Conservation (phyloP, 1,140 invertebrate species). For the Apocrypta bakeri region DNA sequence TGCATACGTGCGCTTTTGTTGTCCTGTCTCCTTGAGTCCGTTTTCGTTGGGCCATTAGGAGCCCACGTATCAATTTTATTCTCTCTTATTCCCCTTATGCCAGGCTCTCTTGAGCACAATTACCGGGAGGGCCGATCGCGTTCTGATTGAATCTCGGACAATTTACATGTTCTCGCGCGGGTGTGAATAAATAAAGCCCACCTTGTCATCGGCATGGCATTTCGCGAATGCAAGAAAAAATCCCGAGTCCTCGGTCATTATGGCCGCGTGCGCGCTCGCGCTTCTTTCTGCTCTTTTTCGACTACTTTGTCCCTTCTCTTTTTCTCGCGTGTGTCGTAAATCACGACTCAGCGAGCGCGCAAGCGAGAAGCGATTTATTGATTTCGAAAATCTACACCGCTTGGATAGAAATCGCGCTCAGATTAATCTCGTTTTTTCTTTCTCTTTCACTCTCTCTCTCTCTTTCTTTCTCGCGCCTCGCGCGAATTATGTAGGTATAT, state of each 20-base stretch:
- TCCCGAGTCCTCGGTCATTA: conserved; percentile 43
- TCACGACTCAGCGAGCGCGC: conserved; percentile 15
- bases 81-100: conserved; percentile 39
- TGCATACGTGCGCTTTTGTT: conserved; percentile 66
- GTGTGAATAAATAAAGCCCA: neutral
- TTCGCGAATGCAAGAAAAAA: conserved; percentile 10
- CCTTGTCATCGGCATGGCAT: neutral
- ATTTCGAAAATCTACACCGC: conserved; percentile 53
- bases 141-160: conserved; percentile 33
- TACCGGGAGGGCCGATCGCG: conserved; percentile 5
- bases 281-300: conserved; percentile 5
- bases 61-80: conserved; percentile 73
- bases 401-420: conserved; percentile 47
- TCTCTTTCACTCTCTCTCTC: conserved; percentile 3
- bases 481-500: neutral
- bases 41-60: conserved; percentile 68
- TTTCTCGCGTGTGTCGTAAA: conserved; percentile 45
- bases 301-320: conserved; percentile 20
- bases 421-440: conserved; percentile 45
- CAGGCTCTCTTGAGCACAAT: neutral
- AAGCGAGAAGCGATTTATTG: conserved; percentile 52
- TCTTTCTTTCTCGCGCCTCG: conserved; percentile 22
- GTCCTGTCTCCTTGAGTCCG: conserved; percentile 64
- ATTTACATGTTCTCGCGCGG: neutral
- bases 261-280: neutral